Evolutionary conservation across 2,113 vertebrate species (phyloP), one percentile per base, ranked within the genome.

Genomic region (Menura novaehollandiae): DNA sequence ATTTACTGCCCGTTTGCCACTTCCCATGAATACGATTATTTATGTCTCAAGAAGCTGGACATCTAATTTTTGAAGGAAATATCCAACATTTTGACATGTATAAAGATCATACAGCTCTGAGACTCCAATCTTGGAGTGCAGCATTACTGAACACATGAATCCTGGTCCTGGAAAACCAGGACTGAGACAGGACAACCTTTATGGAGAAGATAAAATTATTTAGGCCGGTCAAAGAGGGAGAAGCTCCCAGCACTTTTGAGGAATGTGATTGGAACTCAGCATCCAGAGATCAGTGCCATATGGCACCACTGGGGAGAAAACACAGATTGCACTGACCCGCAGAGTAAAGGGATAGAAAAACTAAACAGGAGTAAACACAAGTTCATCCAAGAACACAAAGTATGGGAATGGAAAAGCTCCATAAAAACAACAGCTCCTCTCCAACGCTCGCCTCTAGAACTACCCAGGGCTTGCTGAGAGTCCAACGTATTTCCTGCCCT

Each of bases 241-340:
- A 60, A 66, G 35, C 6, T 82, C 33, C 27, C 41, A 39, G 64
- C 44, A 30, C 37, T 91, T 87, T 5, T n/a, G 60, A 81, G 10
- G 47, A 77, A 66, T 0, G 10, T 19, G 32, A 51, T 6, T 41
- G 68, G 71, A 79, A 80, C 4, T 22, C 43, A 13, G 47, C 18
- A 13, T 2, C 37, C 71, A 19, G 64, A 51, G 51, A 35, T 23
- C 0, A 0, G 0, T 35, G 47, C 66, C 66, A 26, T 17, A 10
- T 52, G 22, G 35, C 72, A 72, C 13, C 46, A 17, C 72, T 49
- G 88, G 43, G 47, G 85, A 73, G 60, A 76, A 37, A 59, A 37
- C 62, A 44, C 52, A 53, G 77, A 49, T 1, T 46, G 62, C 66
- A 52, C 46, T 10, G 18, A 22, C 83, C 88, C 43, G 59, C 21